phyloP scores from a whole-genome alignment of 2,113 vertebrate species.

The Megaptera novaeangliae region DNA sequence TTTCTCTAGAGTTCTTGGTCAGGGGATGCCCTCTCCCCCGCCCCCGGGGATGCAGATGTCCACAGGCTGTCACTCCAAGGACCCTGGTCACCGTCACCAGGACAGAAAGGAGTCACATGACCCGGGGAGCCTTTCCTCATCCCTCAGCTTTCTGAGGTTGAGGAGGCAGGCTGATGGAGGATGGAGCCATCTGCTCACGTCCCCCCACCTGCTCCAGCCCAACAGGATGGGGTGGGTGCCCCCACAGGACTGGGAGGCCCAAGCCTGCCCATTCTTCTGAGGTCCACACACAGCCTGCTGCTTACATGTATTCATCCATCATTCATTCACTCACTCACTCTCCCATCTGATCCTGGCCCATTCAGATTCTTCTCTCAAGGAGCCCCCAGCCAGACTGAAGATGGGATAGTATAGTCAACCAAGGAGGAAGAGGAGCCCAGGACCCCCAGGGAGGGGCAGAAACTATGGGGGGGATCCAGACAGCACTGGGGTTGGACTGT shows the following conservation, averaged over 20 bases:
- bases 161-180: not conserved
- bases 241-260: not conserved
- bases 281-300: not conserved
- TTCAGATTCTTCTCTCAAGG: not conserved
- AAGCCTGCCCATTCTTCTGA: not conserved
- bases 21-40: not conserved
- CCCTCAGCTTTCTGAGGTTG: not conserved
- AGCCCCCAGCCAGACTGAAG: not conserved
- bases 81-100: not conserved
- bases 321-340: not conserved
- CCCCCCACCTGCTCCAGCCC: not conserved
- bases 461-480: rapidly evolving
- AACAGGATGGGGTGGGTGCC: not conserved
- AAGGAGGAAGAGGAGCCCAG: not conserved
- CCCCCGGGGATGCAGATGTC: rapidly evolving
- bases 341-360: not conserved
- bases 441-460: not conserved
- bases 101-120: not conserved
- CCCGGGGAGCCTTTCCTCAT: not conserved
- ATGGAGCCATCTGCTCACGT: rapidly evolving
- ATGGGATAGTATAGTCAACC: not conserved
- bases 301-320: not conserved
- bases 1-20: not conserved
- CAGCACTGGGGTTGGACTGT: not conserved
- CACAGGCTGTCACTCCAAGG: not conserved